Evolutionary conservation across 1,140 invertebrate species (phyloP), one percentile per base, ranked within the genome.

Genomic region (Bursaphelenchus mucronatus): DNA sequence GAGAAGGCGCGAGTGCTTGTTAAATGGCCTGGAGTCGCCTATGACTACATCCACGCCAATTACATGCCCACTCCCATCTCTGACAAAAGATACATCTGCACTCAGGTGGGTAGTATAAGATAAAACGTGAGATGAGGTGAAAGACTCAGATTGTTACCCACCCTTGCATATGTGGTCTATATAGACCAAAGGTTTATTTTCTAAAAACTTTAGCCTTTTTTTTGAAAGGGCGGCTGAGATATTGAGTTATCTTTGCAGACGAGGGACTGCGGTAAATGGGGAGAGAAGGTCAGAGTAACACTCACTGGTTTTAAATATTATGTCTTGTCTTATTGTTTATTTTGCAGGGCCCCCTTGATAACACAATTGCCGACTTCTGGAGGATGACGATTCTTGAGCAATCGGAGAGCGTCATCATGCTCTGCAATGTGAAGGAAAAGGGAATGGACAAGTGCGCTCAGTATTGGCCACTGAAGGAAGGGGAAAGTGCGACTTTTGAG

Each of bases 41-140:
- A 57, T 9, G 70, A 73, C 59, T 73, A 65, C 39, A 71, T 69
- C 19, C 67, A 69, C 49, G 68, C 67, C 44, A 70, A 68, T 41
- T 74, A 74, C 53, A 61, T 74, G 11, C 46, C 63, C 8, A 74
- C 68, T 19, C 61, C 67, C 5, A 40, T 58, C 43, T 61, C 50
- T 44, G 71, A 75, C 1, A 70, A 72, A 63, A 47, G 61, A 11
- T 74, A 71, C 43, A 76, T 74, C 55, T 74, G 72, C 47, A 59
- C 72, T 7, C 72, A 67, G 63, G 59, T n/a, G n/a, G 11, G 11
- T 43, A 15, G 2, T 62, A 41, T 30, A 30, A 30, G 30, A 30
- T 30, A 30, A 30, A 30, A 30, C 30, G 30, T 30, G 1, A 3
- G 30, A 5, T 30, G 30, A 5, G 30, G 30, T 30, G 30, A 5